A percentile compares a stretch with the other conserved stretches of the same genome.
Evolutionary conservation across 2,113 vertebrate species (phyloP).

Genomic region (Sialia sialis): DNA sequence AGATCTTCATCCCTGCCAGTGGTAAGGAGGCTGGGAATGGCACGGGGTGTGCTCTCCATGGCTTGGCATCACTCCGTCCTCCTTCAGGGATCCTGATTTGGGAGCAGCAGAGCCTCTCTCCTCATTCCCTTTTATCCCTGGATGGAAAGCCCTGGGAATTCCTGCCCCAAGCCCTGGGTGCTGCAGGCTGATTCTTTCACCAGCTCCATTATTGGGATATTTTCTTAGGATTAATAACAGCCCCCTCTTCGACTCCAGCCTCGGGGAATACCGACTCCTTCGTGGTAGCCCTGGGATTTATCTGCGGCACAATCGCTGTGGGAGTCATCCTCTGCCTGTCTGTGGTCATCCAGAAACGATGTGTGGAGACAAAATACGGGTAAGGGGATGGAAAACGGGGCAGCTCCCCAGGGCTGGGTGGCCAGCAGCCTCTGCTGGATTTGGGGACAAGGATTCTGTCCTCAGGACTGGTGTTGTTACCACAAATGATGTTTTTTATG

Average conservation of each 20-base stretch:
- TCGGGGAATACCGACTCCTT: constrained; percentile 65
- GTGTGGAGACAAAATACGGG: constrained; percentile 79
- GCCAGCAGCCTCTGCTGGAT: not conserved
- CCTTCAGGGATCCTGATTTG: not conserved
- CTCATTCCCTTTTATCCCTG: not conserved
- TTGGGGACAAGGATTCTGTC: not conserved
- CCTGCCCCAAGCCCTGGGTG: not conserved
- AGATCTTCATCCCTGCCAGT: constrained; percentile 73
- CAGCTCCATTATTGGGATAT: not conserved
- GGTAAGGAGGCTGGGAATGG: constrained; percentile 69
- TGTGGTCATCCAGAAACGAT: constrained; percentile 74
- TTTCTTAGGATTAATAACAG: constrained; percentile 60
- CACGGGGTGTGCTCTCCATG: rapidly evolving
- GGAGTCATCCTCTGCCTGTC: constrained; percentile 76
- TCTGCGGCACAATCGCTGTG: constrained; percentile 73
- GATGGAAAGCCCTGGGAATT: not conserved
- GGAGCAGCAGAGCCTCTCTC: not conserved
- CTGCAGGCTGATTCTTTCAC: not conserved
- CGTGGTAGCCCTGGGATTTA: constrained; percentile 76
- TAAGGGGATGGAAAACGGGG: constrained; percentile 51
- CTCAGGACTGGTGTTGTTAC: rapidly evolving
- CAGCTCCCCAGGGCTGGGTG: not conserved
- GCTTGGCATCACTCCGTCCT: not conserved
- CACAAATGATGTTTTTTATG: not conserved
- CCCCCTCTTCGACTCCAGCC: constrained; percentile 78